Conservation (phyloP, 1,140 invertebrate species). For the Acromyrmex echinatior region DNA sequence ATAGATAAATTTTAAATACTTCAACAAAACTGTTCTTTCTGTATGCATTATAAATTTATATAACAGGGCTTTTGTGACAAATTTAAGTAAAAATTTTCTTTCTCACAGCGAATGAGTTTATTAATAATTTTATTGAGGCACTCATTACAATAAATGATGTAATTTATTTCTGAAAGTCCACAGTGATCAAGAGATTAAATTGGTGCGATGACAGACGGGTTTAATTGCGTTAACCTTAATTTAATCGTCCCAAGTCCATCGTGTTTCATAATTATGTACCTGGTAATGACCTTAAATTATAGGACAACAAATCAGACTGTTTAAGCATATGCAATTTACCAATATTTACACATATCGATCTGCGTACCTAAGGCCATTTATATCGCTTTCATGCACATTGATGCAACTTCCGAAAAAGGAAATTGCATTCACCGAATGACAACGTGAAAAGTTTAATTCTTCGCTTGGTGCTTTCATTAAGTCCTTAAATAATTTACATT, state of each 20-base stretch:
- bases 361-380: constrained; percentile 36
- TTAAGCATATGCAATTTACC: constrained; percentile 54
- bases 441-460: constrained; percentile 56
- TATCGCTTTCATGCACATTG: constrained; percentile 12
- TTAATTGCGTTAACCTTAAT: constrained; percentile 53
- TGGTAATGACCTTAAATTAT: constrained; percentile 62
- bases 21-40: too few relatives aligned
- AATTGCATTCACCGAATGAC: constrained; percentile 60
- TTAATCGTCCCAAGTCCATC: constrained; percentile 44
- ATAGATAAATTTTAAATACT: too few relatives aligned
- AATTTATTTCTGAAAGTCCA: constrained; percentile 33
- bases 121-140: neutral
- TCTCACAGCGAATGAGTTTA: neutral
- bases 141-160: constrained; percentile 44
- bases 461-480: constrained; percentile 57
- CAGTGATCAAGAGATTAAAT: constrained; percentile 42
- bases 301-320: constrained; percentile 57
- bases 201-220: neutral
- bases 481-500: constrained; percentile 60
- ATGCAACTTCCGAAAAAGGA: constrained; percentile 53
- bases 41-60: neutral
- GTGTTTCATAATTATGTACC: constrained; percentile 53
- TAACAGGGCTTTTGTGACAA: neutral
- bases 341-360: constrained; percentile 60
- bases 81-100: neutral